Evolutionary conservation across 2,888 invertebrate genomes (phyloP).

Genomic region (Plebejus anna): DNA sequence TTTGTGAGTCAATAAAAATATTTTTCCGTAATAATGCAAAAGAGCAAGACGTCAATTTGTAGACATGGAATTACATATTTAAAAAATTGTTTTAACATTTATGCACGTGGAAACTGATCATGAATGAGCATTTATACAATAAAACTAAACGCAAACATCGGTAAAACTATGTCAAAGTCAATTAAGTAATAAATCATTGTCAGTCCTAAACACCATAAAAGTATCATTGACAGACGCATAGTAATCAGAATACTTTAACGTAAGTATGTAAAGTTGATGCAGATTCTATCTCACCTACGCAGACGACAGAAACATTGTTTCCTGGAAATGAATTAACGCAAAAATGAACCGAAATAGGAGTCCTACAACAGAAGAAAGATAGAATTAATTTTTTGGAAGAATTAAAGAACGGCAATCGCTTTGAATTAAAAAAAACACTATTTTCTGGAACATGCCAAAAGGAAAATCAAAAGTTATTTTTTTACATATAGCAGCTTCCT

Average conservation of each 20-base stretch:
- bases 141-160: neutral
- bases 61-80: neutral
- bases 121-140: neutral
- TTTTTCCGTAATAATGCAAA: neutral
- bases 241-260: slow-evolving; percentile 48
- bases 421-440: no score
- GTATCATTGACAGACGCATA: slow-evolving; percentile 52
- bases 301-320: slow-evolving; percentile 37
- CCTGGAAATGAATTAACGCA: slow-evolving; percentile 28
- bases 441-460: no score
- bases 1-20: neutral
- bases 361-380: no score
- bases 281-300: slow-evolving; percentile 50
- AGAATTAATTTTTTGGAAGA: no score
- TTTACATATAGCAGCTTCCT: neutral
- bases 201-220: slow-evolving; percentile 47
- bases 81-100: neutral
- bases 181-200: slow-evolving; percentile 47
- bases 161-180: neutral
- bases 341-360: neutral
- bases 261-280: slow-evolving; percentile 45
- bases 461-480: no score
- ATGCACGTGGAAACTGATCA: neutral
- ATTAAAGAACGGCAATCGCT: no score
- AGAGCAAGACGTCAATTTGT: neutral